These are phyloP conservation scores for Watsonalla cultraria DNA, from an alignment of 2,888 invertebrate species.

Conservation along the genomic window DNA sequence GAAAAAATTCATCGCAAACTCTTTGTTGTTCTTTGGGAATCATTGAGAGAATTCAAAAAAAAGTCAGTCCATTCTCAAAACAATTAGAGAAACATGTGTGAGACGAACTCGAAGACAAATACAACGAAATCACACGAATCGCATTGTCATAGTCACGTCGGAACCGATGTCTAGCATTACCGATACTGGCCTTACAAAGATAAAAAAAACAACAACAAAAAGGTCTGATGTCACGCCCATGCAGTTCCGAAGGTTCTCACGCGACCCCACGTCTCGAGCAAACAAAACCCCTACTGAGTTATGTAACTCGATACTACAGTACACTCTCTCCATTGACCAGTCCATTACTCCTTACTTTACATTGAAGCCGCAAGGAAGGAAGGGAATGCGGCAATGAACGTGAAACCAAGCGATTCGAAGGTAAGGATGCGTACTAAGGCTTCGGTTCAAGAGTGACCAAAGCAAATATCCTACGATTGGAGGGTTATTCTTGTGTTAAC, in stretches of 20 bases:
- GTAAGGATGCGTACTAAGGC: conserved; percentile 51
- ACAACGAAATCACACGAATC: conserved; percentile 20
- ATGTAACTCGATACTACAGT: conserved; percentile 50
- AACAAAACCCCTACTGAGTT: conserved; percentile 58
- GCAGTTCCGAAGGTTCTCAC: conserved; percentile 74
- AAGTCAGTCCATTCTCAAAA: conserved; percentile 12
- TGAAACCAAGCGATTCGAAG: conserved; percentile 14
- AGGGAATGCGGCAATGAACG: conserved; percentile 37
- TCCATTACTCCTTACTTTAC: conserved; percentile 20
- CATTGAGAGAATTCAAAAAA: neutral
- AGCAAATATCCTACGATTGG: conserved; percentile 29
- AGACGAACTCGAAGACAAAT: conserved; percentile 28
- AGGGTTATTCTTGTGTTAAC: neutral
- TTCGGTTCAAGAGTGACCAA: conserved; percentile 58
- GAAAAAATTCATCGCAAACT: no score
- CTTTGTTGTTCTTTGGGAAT: neutral
- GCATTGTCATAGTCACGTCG: conserved; percentile 72
- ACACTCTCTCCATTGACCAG: conserved; percentile 35
- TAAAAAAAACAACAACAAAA: conserved; percentile 52
- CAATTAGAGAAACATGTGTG: conserved; percentile 38
- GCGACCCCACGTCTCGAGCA: conserved; percentile 61
- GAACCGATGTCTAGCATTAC: conserved; percentile 51
- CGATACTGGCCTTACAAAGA: conserved; percentile 53
- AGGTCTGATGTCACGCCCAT: conserved; percentile 73
- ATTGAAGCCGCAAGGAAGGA: conserved; percentile 11